Percentiles rank a stretch among this genome's conserved stretches.
These are phyloP conservation scores for Aselliscus stoliczkanus DNA, from an alignment of 2,797 vertebrate species.

Conservation along the genomic window DNA sequence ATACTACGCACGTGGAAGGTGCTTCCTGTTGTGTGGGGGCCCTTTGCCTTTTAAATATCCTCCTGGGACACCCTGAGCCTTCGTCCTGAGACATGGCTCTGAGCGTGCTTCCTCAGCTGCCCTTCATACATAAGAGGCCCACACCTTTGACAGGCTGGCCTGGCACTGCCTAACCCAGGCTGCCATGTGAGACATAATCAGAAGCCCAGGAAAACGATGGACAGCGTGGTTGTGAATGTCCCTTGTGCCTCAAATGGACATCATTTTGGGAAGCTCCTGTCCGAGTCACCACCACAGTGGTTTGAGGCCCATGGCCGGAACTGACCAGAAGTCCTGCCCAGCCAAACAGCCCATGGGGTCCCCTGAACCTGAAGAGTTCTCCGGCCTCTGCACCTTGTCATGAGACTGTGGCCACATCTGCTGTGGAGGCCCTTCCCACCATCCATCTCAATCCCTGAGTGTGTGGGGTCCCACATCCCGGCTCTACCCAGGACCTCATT, in stretches of 20 bases:
- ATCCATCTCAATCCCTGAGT: not conserved
- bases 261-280: not conserved
- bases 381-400: not conserved
- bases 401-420: not conserved
- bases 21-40: not conserved
- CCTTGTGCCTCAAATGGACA: not conserved
- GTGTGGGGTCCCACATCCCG: not conserved
- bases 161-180: not conserved
- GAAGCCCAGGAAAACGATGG: not conserved
- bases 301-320: accelerated
- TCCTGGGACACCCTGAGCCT: too few relatives aligned
- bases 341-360: not conserved
- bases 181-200: not conserved
- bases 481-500: not conserved
- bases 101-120: not conserved
- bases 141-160: not conserved
- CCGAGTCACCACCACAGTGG: accelerated
- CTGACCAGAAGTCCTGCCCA: not conserved
- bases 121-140: not conserved
- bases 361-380: not conserved
- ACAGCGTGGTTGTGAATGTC: not conserved
- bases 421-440: not conserved
- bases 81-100: not conserved
- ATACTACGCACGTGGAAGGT: accelerated
- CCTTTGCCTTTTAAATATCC: not conserved